Conservation (phyloP, 2,888 invertebrate species). For the Eledona agricola region DNA sequence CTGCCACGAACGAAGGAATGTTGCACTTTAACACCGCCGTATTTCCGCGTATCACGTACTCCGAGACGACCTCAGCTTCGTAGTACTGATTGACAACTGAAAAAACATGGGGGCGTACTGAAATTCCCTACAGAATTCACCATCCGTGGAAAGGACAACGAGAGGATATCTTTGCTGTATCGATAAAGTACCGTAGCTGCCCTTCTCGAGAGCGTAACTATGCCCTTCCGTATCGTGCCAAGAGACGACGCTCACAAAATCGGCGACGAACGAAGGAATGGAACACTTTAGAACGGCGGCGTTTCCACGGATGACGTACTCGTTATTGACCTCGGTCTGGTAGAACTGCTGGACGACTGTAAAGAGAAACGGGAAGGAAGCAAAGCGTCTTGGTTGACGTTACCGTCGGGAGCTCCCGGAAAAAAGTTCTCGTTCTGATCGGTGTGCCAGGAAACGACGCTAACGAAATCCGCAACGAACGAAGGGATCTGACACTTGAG, state of each 20-base stretch:
- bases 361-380: too few relatives aligned
- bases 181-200: slow-evolving; percentile 68
- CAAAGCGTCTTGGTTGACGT: slow-evolving; percentile 26
- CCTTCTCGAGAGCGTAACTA: slow-evolving; percentile 70
- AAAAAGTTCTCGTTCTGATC: slow-evolving; percentile 79
- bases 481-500: slow-evolving; percentile 91
- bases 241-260: slow-evolving; percentile 87
- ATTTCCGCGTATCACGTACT: slow-evolving; percentile 89
- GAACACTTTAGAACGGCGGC: slow-evolving; percentile 88
- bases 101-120: slow-evolving; percentile 29
- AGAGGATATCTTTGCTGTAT: slow-evolving; percentile 2
- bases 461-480: slow-evolving; percentile 92
- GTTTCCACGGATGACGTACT: slow-evolving; percentile 90
- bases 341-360: slow-evolving; percentile 90
- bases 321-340: slow-evolving; percentile 91
- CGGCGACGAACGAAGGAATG: slow-evolving; percentile 89
- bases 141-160: slow-evolving; percentile 45
- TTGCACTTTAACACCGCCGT: slow-evolving; percentile 88
- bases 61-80: slow-evolving; percentile 85
- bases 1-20: slow-evolving; percentile 89
- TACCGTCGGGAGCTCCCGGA: slow-evolving; percentile 65
- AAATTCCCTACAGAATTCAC: slow-evolving; percentile 27
- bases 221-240: slow-evolving; percentile 86
- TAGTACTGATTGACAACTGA: slow-evolving; percentile 90
- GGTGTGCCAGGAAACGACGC: slow-evolving; percentile 86